Conservation (phyloP, 2,113 vertebrate genomes). For the Cyphomyrus plagiostoma region DNA sequence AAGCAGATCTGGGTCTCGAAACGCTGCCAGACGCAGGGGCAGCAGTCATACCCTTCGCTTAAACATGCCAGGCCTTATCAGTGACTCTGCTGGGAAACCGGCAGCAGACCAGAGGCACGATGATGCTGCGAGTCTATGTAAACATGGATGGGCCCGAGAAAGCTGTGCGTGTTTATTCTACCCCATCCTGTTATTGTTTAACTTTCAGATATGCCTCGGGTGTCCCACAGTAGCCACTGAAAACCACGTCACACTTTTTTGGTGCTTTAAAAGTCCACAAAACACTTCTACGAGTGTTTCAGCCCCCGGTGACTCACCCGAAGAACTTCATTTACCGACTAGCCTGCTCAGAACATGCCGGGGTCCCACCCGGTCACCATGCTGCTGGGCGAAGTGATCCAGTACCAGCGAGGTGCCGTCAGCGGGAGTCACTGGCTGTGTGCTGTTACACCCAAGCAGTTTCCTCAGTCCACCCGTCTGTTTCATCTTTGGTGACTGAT, state of each 20-base stretch:
- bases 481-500: background rate
- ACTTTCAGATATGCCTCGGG: background rate
- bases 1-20: background rate
- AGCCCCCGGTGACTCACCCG: background rate
- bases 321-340: background rate
- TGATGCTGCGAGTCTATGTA: background rate
- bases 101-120: background rate
- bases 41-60: background rate
- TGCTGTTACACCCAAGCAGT: background rate
- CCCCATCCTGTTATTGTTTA: background rate
- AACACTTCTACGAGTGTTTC: background rate
- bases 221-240: background rate
- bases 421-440: background rate
- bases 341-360: background rate
- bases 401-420: background rate
- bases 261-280: background rate
- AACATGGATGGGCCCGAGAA: background rate
- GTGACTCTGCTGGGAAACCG: background rate
- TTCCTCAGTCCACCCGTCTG: background rate
- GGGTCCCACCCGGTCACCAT: background rate
- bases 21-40: background rate
- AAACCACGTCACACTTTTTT: background rate
- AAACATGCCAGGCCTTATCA: background rate
- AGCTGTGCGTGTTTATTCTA: background rate
- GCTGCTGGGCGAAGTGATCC: no score